Evolutionary conservation across 2,888 invertebrate species (phyloP).

Genomic region (Drosophila tanythrix): DNA sequence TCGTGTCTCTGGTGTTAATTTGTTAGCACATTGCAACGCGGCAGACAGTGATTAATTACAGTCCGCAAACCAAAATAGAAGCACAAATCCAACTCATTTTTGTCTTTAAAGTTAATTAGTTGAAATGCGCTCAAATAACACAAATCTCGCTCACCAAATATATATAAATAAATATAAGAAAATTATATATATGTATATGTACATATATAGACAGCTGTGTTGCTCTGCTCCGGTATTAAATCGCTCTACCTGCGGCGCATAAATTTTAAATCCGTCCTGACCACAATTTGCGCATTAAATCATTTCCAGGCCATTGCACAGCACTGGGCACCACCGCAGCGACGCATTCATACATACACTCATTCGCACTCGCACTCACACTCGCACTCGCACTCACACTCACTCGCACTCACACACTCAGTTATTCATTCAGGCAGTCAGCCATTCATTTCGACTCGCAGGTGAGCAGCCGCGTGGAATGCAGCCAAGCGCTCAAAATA

Average conservation of each 20-base stretch:
- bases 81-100: slow-evolving; percentile 45
- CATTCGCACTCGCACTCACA: slow-evolving; percentile 49
- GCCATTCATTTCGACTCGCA: slow-evolving; percentile 70
- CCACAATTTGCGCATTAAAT: slow-evolving; percentile 80
- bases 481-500: slow-evolving; percentile 63
- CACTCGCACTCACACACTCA: slow-evolving; percentile 27
- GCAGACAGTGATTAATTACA: slow-evolving; percentile 79
- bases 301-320: slow-evolving; percentile 80
- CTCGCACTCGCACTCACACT: slow-evolving; percentile 41
- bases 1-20: slow-evolving; percentile 68
- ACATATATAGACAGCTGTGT: slow-evolving; percentile 10
- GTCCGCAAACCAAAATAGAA: slow-evolving; percentile 49
- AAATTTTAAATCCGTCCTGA: slow-evolving; percentile 74
- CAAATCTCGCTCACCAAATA: slow-evolving; percentile 6
- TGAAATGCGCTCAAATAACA: slow-evolving; percentile 58
- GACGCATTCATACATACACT: slow-evolving; percentile 53
- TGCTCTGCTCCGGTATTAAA: neutral
- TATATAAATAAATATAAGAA: slow-evolving; percentile 1
- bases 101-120: slow-evolving; percentile 76
- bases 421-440: slow-evolving; percentile 54
- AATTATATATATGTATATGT: slow-evolving; percentile 6
- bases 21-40: slow-evolving; percentile 74
- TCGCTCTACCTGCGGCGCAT: slow-evolving; percentile 64
- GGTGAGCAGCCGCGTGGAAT: slow-evolving; percentile 77
- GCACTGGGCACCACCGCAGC: slow-evolving; percentile 71